These are phyloP conservation scores for Nemapogon koenigi DNA, from an alignment of 2,888 invertebrate species.

Conservation along the genomic window DNA sequence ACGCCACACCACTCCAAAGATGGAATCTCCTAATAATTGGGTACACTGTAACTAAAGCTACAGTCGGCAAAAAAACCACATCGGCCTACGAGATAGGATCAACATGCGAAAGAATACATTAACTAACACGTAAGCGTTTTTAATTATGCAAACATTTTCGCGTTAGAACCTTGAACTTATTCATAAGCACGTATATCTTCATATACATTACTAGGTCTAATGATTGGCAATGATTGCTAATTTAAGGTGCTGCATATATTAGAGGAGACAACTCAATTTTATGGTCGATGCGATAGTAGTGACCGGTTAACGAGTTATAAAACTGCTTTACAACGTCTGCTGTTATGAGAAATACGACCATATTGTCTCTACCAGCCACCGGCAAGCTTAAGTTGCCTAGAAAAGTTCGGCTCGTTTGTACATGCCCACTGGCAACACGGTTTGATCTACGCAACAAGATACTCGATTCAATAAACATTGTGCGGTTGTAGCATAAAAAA, in stretches of 20 bases:
- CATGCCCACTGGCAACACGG: conserved; percentile 19
- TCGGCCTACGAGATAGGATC: conserved; percentile 37
- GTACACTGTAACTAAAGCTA: conserved; percentile 29
- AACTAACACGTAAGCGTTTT: conserved; percentile 34
- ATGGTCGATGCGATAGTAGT: no score
- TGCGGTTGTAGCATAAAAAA: conserved; percentile 50
- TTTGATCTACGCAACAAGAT: conserved; percentile 42
- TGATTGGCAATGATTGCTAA: conserved; percentile 4
- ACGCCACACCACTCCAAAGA: conserved; percentile 34
- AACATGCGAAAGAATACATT: conserved; percentile 44
- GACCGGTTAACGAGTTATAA: no score
- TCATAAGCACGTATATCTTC: conserved; percentile 13
- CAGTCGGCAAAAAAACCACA: conserved; percentile 23
- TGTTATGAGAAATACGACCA: no score
- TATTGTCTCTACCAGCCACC: no score
- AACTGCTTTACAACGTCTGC: no score
- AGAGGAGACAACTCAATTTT: not conserved
- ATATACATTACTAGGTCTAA: conserved; percentile 2
- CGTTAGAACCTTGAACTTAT: conserved; percentile 45
- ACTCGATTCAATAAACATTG: conserved; percentile 55
- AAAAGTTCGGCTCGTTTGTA: no score
- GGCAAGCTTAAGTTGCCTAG: no score
- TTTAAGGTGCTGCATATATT: conserved; percentile 1
- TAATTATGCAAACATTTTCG: conserved; percentile 39
- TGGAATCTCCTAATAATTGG: conserved; percentile 50